phyloP scores from a whole-genome alignment of 2,888 invertebrate genomes.

The Halictus ligatus region DNA sequence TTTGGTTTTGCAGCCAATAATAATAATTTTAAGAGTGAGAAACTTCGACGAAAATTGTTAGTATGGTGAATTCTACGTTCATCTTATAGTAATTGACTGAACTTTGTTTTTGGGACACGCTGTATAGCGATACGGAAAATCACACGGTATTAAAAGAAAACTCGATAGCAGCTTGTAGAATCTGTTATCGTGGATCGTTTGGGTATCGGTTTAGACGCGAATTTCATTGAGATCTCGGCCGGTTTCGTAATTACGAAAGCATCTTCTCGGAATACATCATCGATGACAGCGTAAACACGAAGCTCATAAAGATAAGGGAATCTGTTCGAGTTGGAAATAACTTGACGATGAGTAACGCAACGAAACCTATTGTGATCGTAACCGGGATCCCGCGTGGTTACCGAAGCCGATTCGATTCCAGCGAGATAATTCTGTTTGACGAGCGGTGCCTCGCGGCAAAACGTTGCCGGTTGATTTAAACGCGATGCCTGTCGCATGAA shows the following conservation, averaged over 20 bases:
- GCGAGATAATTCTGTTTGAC: constrained; percentile 18
- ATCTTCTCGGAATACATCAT: neutral
- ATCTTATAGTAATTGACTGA: no score
- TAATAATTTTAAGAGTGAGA: no score
- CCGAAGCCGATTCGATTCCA: neutral
- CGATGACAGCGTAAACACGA: neutral
- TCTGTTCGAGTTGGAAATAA: neutral
- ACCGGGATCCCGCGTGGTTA: neutral
- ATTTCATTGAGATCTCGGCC: neutral
- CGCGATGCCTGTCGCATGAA: neutral
- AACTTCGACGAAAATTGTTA: no score
- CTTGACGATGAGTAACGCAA: neutral
- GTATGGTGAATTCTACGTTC: no score
- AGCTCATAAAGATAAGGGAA: neutral
- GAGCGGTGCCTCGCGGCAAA: neutral
- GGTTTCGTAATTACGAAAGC: neutral
- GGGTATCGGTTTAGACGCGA: neutral
- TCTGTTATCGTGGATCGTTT: neutral
- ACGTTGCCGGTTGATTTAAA: neutral
- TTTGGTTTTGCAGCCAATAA: no score
- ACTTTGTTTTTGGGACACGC: no score
- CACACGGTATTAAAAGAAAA: no score
- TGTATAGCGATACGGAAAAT: no score
- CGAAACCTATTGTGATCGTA: neutral
- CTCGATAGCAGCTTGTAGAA: neutral